A percentile compares a stretch with the other conserved stretches of the same genome.
These are phyloP conservation scores for Sesamia nonagrioides DNA, from an alignment of 1,140 invertebrate species.

Conservation along the genomic window DNA sequence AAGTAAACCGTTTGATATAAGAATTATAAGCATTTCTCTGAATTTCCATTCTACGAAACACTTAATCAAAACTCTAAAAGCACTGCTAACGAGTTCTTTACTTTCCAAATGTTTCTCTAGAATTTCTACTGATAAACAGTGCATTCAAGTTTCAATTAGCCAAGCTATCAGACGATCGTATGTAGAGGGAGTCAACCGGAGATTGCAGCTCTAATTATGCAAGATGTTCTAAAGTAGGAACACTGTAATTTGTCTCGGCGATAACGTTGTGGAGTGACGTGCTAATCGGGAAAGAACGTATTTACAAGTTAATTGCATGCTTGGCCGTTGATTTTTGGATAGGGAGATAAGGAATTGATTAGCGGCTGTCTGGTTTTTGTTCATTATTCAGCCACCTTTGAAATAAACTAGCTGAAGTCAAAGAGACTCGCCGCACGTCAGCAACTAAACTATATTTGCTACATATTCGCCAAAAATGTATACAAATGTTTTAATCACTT, in stretches of 20 bases:
- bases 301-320: constrained; percentile 44
- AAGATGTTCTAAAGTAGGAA: constrained; percentile 40
- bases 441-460: too few relatives aligned
- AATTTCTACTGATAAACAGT: constrained; percentile 38
- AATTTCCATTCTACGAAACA: background rate
- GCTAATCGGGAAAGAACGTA: constrained; percentile 45
- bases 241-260: constrained; percentile 43
- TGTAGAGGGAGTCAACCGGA: constrained; percentile 45
- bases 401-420: background rate
- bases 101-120: constrained; percentile 8
- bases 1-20: too few relatives aligned
- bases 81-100: constrained; percentile 8
- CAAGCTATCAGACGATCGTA: constrained; percentile 41
- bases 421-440: too few relatives aligned
- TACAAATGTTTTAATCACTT: too few relatives aligned
- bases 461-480: too few relatives aligned
- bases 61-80: background rate
- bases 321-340: constrained; percentile 30
- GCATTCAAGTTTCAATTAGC: constrained; percentile 58
- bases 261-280: constrained; percentile 43
- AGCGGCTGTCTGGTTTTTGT: constrained; percentile 7
- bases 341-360: background rate
- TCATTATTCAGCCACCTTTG: background rate
- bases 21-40: too few relatives aligned
- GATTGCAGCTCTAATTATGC: constrained; percentile 51